Conservation (phyloP, 1,140 invertebrate genomes). For the Mactra quadrangularis region DNA sequence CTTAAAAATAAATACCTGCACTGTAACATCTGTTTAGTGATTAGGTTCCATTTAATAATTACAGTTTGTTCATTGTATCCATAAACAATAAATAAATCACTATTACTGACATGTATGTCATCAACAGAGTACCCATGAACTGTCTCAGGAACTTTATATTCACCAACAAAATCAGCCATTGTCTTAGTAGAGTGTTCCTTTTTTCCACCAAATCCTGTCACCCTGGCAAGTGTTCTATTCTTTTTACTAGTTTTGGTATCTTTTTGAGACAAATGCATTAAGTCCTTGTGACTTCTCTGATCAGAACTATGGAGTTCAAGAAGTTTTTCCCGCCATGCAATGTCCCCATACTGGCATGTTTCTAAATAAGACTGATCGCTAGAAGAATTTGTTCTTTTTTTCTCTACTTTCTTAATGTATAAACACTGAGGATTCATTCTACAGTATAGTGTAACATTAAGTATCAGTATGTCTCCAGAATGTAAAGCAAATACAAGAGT, state of each 20-base stretch:
- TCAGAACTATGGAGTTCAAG: conserved; percentile 47
- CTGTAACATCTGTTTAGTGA: conserved; percentile 1
- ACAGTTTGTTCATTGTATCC: conserved; percentile 20
- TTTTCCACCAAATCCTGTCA: conserved; percentile 14
- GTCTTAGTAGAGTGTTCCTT: not conserved
- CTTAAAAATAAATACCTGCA: conserved; percentile 8
- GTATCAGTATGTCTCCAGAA: conserved; percentile 50
- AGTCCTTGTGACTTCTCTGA: conserved; percentile 1
- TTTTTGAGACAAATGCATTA: not conserved
- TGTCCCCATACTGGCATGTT: conserved; percentile 68
- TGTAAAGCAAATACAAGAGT: conserved; percentile 62
- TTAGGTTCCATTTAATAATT: not conserved
- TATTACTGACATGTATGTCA: conserved; percentile 25
- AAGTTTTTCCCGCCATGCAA: conserved; percentile 68
- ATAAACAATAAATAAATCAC: conserved; percentile 34
- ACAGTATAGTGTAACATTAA: conserved; percentile 56
- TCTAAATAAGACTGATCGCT: conserved; percentile 21
- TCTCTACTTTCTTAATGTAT: not conserved
- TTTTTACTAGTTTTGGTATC: conserved; percentile 38
- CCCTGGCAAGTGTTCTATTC: not conserved
- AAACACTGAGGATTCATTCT: conserved; percentile 42
- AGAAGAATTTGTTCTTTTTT: conserved; percentile 15
- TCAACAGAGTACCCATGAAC: conserved; percentile 53
- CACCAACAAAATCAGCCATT: not conserved
- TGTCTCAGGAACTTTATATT: not conserved